These are phyloP conservation scores for Vanessa tameamea DNA, from an alignment of 1,140 invertebrate species.

Conservation along the genomic window DNA sequence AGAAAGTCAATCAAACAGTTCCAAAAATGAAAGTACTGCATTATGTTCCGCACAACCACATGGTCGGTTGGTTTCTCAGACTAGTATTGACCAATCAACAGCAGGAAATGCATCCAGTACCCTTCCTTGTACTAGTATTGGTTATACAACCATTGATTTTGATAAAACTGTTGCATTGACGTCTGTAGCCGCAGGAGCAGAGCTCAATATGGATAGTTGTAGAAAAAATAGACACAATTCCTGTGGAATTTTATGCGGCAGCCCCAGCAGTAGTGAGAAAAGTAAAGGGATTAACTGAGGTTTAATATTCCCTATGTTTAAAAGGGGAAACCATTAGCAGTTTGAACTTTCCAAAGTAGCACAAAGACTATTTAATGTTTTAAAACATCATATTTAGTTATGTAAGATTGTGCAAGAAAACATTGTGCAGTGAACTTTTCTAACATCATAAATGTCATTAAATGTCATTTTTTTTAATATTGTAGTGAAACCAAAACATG, in stretches of 20 bases:
- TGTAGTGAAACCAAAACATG: slow-evolving; percentile 4
- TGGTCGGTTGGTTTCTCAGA: slow-evolving; percentile 58
- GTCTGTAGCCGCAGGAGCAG: slow-evolving; percentile 70
- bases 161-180: slow-evolving; percentile 94
- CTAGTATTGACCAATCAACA: slow-evolving; percentile 56
- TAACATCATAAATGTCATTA: background rate
- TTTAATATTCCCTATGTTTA: slow-evolving; percentile 15
- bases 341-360: slow-evolving; percentile 3
- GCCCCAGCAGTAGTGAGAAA: slow-evolving; percentile 56
- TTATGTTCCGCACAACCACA: slow-evolving; percentile 56
- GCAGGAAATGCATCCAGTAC: slow-evolving; percentile 51
- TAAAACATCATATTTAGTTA: too few species aligned
- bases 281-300: slow-evolving; percentile 48
- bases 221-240: slow-evolving; percentile 77
- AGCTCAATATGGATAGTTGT: slow-evolving; percentile 62
- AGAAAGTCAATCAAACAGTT: slow-evolving; percentile 67
- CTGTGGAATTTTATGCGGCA: slow-evolving; percentile 52
- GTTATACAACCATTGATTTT: slow-evolving; percentile 96
- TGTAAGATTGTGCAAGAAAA: background rate
- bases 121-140: slow-evolving; percentile 82
- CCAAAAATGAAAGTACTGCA: slow-evolving; percentile 59
- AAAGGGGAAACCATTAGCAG: slow-evolving; percentile 22
- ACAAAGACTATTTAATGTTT: too few species aligned
- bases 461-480: background rate
- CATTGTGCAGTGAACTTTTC: background rate